phyloP scores from a whole-genome alignment of 2,888 invertebrate species.

The Cheiracanthium punctorium region DNA sequence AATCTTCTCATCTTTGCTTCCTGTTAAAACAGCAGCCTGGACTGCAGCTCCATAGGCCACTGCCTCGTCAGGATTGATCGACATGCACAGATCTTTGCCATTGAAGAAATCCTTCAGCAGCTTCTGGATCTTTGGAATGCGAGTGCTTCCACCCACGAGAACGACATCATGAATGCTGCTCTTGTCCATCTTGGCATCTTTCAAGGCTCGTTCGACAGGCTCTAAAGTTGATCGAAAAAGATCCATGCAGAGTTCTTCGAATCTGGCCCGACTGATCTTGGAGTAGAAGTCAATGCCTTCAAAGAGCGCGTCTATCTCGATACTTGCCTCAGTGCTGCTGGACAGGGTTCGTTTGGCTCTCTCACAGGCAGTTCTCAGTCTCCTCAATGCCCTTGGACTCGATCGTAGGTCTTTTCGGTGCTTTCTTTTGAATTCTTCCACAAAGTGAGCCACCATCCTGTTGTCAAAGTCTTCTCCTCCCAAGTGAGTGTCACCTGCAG shows the following conservation, averaged over 20 bases:
- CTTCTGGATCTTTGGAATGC: conserved; percentile 87
- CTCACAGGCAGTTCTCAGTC: conserved; percentile 84
- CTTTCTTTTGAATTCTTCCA: too few species aligned
- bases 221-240: conserved; percentile 84
- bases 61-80: conserved; percentile 88
- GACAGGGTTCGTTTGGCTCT: too few species aligned
- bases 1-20: conserved; percentile 79
- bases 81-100: conserved; percentile 83
- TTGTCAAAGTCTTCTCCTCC: too few species aligned
- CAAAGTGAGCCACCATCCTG: conserved; percentile 81
- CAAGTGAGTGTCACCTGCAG: conserved; percentile 88
- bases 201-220: conserved; percentile 86
- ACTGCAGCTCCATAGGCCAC: conserved; percentile 87
- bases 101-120: conserved; percentile 85
- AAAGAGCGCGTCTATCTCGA: conserved; percentile 73
- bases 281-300: too few species aligned
- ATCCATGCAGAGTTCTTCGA: conserved; percentile 85
- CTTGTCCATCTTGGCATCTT: conserved; percentile 87
- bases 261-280: conserved; percentile 81
- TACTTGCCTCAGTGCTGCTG: conserved; percentile 82
- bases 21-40: too few species aligned
- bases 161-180: too few species aligned
- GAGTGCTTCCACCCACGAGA: conserved; percentile 87
- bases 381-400: conserved; percentile 77
- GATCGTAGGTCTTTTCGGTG: too few species aligned